Conservation (phyloP, 2,888 invertebrate species). For the Agrotis puta region DNA sequence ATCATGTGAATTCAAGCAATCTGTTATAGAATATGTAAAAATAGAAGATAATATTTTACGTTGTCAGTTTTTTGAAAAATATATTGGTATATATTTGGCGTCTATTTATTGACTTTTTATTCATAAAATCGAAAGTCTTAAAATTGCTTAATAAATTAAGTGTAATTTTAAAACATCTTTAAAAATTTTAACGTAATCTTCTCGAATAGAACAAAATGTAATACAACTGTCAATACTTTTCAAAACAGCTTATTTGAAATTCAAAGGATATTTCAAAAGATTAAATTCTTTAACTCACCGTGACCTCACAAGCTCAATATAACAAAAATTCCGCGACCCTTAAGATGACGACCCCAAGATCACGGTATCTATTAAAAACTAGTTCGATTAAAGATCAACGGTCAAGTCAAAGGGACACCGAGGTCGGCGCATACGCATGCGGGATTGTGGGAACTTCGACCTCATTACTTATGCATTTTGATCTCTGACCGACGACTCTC, state of each 20-base stretch:
- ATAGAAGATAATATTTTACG: too few relatives aligned
- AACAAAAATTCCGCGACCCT: conserved; percentile 24
- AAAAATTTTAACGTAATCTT: background rate
- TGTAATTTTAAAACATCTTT: too few relatives aligned
- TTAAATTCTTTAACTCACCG: background rate
- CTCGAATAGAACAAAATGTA: background rate
- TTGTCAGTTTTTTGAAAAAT: too few relatives aligned
- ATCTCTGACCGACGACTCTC: conserved; percentile 82
- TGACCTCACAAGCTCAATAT: conserved; percentile 11
- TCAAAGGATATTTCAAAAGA: background rate
- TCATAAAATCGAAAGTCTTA: too few relatives aligned
- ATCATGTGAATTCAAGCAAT: conserved; percentile 86
- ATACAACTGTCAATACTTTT: background rate
- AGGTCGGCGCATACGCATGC: conserved; percentile 78
- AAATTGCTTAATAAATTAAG: too few relatives aligned
- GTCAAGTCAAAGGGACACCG: conserved; percentile 78
- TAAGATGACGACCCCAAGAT: conserved; percentile 26
- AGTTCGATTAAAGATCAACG: conserved; percentile 82
- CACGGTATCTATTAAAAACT: conserved; percentile 60
- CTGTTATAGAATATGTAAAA: conserved; percentile 70
- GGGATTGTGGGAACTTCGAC: conserved; percentile 80
- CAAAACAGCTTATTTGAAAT: background rate
- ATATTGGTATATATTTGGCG: too few relatives aligned
- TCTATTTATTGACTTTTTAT: too few relatives aligned
- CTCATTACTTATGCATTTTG: conserved; percentile 69